phyloP scores from a whole-genome alignment of 2,888 invertebrate genomes.

The Erynnis tages region DNA sequence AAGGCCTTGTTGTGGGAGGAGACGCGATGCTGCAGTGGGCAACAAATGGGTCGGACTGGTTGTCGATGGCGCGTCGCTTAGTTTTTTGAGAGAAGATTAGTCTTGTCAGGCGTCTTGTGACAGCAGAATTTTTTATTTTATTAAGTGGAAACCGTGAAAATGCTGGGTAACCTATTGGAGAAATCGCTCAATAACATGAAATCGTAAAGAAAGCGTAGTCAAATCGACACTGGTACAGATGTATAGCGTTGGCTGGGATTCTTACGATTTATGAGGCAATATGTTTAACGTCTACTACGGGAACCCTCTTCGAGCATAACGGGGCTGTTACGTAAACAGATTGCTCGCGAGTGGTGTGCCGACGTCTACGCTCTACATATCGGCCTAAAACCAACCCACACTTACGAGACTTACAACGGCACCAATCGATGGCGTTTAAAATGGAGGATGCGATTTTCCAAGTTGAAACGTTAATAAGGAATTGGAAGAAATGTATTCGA shows the following conservation, averaged over 20 bases:
- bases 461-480: too few species aligned
- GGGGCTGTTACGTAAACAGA: slow-evolving; percentile 80
- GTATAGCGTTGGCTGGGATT: slow-evolving; percentile 74
- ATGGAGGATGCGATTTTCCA: too few species aligned
- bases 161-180: slow-evolving; percentile 14
- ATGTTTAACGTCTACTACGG: slow-evolving; percentile 80
- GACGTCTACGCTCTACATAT: slow-evolving; percentile 57
- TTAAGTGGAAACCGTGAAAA: not conserved
- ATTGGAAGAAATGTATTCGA: too few species aligned
- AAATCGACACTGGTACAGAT: slow-evolving; percentile 74
- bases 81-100: too few species aligned
- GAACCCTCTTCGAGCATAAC: slow-evolving; percentile 78
- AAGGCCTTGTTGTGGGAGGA: too few species aligned
- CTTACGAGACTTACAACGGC: too few species aligned
- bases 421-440: slow-evolving; percentile 13
- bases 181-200: slow-evolving; percentile 65
- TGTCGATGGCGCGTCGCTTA: too few species aligned
- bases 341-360: slow-evolving; percentile 73
- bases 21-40: too few species aligned
- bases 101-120: too few species aligned
- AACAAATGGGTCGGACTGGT: too few species aligned
- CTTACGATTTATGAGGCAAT: slow-evolving; percentile 80
- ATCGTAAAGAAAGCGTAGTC: slow-evolving; percentile 77
- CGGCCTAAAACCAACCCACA: slow-evolving; percentile 64
- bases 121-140: too few species aligned